Conservation (phyloP, 2,113 vertebrate genomes). For the Microtus pennsylvanicus region DNA sequence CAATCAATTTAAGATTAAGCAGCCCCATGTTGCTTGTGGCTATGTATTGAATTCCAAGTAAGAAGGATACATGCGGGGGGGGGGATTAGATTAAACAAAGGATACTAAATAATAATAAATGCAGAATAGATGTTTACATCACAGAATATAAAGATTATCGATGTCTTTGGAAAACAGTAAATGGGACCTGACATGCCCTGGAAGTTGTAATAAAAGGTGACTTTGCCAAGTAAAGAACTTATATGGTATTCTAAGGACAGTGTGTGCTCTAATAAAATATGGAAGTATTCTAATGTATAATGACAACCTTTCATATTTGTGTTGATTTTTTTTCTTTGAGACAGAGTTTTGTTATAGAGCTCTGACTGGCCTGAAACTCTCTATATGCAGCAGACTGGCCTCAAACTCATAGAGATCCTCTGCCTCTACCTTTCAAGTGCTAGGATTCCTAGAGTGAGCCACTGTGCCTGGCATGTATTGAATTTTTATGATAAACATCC, state of each 20-base stretch:
- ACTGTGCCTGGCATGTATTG: not conserved
- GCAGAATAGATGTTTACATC: not conserved
- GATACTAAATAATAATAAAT: not conserved
- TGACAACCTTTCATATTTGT: not conserved
- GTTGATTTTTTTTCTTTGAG: not conserved
- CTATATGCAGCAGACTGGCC: not conserved
- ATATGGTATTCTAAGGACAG: not conserved
- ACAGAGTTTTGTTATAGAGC: not conserved
- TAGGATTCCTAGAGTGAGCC: not conserved
- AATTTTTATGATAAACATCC: not conserved
- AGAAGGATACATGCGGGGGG: not conserved
- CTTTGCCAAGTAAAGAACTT: not conserved
- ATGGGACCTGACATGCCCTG: not conserved
- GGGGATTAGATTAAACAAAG: not conserved
- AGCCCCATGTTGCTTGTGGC: not conserved
- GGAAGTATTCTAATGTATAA: not conserved
- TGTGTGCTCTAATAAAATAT: slow-evolving; percentile 15
- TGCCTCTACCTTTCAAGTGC: not conserved
- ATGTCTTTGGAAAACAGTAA: not conserved
- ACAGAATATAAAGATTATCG: not conserved
- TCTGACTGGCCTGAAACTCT: not conserved
- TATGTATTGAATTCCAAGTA: not conserved
- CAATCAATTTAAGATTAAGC: not conserved
- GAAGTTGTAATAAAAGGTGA: not conserved
- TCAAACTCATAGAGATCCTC: no score